Percentiles rank a stretch among this genome's conserved stretches.
Conservation (phyloP, 2,113 vertebrate species). For the Toxotes jaculatrix region DNA sequence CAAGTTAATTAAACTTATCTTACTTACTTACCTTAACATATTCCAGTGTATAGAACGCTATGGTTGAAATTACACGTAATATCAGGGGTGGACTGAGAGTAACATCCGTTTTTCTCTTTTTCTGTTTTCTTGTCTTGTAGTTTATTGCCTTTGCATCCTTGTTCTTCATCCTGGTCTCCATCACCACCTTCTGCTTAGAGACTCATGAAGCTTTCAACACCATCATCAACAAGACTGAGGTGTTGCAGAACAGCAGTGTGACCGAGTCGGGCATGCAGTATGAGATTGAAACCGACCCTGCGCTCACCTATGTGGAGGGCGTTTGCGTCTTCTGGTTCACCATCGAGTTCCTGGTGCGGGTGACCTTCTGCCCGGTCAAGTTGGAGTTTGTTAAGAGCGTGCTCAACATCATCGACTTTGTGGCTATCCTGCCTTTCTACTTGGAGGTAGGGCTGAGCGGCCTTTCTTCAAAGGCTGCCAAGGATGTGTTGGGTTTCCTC, state of each 20-base stretch:
- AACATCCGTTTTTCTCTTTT: slow-evolving; percentile 19
- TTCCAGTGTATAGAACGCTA: background rate
- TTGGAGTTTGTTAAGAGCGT: slow-evolving; percentile 96
- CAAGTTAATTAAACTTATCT: slow-evolving; percentile 64
- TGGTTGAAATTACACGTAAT: slow-evolving; percentile 1
- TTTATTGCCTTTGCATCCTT: slow-evolving; percentile 97
- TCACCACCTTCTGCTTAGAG: slow-evolving; percentile 99
- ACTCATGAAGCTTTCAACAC: slow-evolving; percentile 98
- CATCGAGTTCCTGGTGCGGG: slow-evolving; percentile 96
- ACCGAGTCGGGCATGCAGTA: slow-evolving; percentile 88
- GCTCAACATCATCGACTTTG: slow-evolving; percentile 98
- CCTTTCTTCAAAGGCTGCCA: slow-evolving; percentile 97
- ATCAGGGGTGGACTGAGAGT: background rate
- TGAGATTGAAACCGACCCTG: slow-evolving; percentile 96
- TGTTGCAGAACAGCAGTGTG: slow-evolving; percentile 82
- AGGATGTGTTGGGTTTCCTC: slow-evolving; percentile 97
- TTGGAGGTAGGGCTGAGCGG: slow-evolving; percentile 96
- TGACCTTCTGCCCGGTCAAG: slow-evolving; percentile 96
- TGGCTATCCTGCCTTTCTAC: slow-evolving; percentile 98
- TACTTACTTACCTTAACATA: background rate
- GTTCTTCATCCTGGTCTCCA: slow-evolving; percentile 99
- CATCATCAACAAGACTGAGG: slow-evolving; percentile 96
- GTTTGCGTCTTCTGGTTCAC: slow-evolving; percentile 99
- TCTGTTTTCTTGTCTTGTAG: slow-evolving; percentile 80
- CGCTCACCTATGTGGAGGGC: slow-evolving; percentile 95